A percentile compares a stretch with the other conserved stretches of the same genome.
phyloP scores from a whole-genome alignment of 2,888 invertebrate genomes.

The Coelopa pilipes region DNA sequence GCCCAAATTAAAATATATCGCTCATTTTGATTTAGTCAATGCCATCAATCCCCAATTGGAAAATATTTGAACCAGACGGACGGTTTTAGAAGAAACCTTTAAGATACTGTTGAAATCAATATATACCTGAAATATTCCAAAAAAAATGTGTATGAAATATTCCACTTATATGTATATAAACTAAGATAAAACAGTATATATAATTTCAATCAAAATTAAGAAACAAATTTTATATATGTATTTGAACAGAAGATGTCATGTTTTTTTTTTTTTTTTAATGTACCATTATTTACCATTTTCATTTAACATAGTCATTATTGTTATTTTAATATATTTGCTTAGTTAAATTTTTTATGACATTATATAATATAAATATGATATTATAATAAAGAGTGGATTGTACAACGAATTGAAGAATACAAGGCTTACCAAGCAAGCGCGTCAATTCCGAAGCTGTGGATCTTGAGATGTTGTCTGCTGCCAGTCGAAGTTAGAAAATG shows the following conservation, averaged over 20 bases:
- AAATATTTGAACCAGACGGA: no score
- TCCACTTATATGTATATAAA: no score
- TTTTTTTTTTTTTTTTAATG: neutral
- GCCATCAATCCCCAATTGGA: neutral
- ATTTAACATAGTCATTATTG: neutral
- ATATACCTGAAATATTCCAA: no score
- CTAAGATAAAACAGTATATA: neutral
- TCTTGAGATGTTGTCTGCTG: neutral
- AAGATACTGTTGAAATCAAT: no score
- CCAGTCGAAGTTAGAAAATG: neutral
- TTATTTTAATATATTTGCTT: neutral
- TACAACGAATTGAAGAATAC: neutral
- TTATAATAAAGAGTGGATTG: neutral
- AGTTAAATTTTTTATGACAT: no score
- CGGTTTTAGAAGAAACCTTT: no score
- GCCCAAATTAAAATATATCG: no score
- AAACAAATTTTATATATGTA: neutral
- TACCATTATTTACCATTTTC: constrained; percentile 3
- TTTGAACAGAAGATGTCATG: neutral
- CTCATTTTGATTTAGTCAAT: neutral
- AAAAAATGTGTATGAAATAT: no score
- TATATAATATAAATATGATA: no score
- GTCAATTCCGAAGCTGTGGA: constrained; percentile 5
- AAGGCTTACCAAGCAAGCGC: constrained; percentile 26
- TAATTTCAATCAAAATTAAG: neutral